Conservation (phyloP, 35 echinoderm and acorn worm genomes). For the Apostichopus japonicus region DNA sequence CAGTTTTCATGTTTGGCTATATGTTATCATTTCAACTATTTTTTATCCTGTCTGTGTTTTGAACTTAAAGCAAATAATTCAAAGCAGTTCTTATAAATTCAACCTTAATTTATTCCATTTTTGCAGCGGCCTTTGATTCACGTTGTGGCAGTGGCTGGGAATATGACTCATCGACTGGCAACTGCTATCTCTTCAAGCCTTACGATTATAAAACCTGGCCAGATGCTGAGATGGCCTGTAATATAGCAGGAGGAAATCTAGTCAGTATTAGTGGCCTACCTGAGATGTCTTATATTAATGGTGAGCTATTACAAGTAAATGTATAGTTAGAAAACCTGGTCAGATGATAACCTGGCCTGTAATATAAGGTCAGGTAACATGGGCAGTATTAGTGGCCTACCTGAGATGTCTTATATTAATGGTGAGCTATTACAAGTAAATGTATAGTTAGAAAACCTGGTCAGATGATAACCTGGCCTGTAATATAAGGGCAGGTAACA, state of each 20-base stretch:
- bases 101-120: background rate
- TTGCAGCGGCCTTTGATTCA: slow-evolving; percentile 63
- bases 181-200: slow-evolving; percentile 72
- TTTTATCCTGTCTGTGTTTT: too few species aligned
- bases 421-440: slow-evolving; percentile 37
- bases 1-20: too few species aligned
- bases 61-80: too few species aligned
- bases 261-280: slow-evolving; percentile 59
- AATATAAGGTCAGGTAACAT: slow-evolving; percentile 73
- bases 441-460: slow-evolving; percentile 59
- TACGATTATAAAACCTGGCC: slow-evolving; percentile 65
- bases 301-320: slow-evolving; percentile 26
- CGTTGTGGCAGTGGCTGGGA: slow-evolving; percentile 88
- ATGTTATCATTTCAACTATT: too few species aligned
- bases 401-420: slow-evolving; percentile 84
- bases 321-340: slow-evolving; percentile 59
- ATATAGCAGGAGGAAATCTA: slow-evolving; percentile 73
- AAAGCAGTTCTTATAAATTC: too few species aligned
- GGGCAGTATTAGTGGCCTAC: slow-evolving; percentile 56
- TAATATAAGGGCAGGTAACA: slow-evolving; percentile 68
- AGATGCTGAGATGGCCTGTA: slow-evolving; percentile 67
- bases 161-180: slow-evolving; percentile 64
- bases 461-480: slow-evolving; percentile 60
- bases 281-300: slow-evolving; percentile 89
- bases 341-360: slow-evolving; percentile 61